Evolutionary conservation across 2,888 invertebrate genomes (phyloP), one percentile per base, ranked within the genome.

Genomic region (Helleia helle): DNA sequence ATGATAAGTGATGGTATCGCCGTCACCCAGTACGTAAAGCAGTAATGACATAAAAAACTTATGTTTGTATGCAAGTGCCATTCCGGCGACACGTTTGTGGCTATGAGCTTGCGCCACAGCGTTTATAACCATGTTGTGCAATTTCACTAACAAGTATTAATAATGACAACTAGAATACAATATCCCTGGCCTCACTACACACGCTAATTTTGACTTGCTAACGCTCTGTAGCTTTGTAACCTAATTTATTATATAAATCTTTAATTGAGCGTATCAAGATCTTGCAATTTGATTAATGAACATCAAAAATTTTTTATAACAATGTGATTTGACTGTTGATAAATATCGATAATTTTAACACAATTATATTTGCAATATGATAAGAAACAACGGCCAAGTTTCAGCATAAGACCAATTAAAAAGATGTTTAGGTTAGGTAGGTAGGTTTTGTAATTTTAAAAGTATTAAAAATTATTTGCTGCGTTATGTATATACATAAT

Each of bases 91-190:
- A 40, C 18, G 31, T 25, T 34, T 14, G 41, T 24, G 30, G 24
- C 18, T 30, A 36, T 28, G 17, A 31, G 39, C 41, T 50, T 50
- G 43, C 50, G 45, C 28, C 50, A 49, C 34, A 42, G 22, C 30
- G 37, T 45, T 49, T 43, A 49, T 43, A 44, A 36, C 34, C 28
- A 22, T 31, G 41, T 50, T 50, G 42, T 47, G 37, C 36, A 45
- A 50, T 22, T 26, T 27, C 31, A 42, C 37, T 45, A 46, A 49
- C 49, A 59, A 52, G 52, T 58, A 62, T 55, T 58, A 54, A 51
- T 55, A 48, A 48, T 49, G 48, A 50, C 51, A 51, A 45, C 38
- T 25, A 46, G 42, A 49, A 45, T 42, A 40, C 38, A 31, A 34
- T 42, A 30, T 24, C 28, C 25, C 25, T 26, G 30, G 31, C 31